Evolutionary conservation across 2,797 vertebrate genomes (phyloP).

Genomic region (Etheostoma perlongum): DNA sequence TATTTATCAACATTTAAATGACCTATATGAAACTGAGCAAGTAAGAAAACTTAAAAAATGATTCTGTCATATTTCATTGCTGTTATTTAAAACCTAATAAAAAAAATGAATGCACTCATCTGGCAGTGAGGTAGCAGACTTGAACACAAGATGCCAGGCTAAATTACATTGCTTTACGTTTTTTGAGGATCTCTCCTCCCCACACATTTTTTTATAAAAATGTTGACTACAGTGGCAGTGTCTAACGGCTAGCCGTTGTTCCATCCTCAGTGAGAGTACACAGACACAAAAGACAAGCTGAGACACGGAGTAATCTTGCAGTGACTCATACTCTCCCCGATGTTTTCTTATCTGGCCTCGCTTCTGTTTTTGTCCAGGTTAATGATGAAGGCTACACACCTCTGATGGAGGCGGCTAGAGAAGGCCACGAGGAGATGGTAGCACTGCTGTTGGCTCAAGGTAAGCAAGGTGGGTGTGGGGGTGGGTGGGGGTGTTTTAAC

Average conservation of each 20-base stretch:
- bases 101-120: neutral
- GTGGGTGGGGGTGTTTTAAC: too few species aligned
- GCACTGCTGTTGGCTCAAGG: conserved; percentile 97
- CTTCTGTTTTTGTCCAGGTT: conserved; percentile 80
- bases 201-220: neutral
- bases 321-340: conserved; percentile 9
- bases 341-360: conserved; percentile 19
- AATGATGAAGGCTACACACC: conserved; percentile 99
- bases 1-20: conserved; percentile 5
- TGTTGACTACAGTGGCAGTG: neutral
- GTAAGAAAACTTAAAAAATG: neutral
- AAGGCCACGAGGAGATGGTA: conserved; percentile 99
- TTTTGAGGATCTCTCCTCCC: neutral
- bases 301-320: neutral
- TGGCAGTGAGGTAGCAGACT: neutral
- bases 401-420: conserved; percentile 98
- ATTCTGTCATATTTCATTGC: neutral
- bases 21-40: neutral
- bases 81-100: neutral
- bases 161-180: neutral
- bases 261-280: neutral
- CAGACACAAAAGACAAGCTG: neutral
- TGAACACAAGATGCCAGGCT: neutral
- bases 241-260: neutral
- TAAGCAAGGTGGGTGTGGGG: conserved; percentile 54